Base-by-base conservation (phyloP, 2,113 vertebrate species). In the Colistium nudipinnis region DNA sequence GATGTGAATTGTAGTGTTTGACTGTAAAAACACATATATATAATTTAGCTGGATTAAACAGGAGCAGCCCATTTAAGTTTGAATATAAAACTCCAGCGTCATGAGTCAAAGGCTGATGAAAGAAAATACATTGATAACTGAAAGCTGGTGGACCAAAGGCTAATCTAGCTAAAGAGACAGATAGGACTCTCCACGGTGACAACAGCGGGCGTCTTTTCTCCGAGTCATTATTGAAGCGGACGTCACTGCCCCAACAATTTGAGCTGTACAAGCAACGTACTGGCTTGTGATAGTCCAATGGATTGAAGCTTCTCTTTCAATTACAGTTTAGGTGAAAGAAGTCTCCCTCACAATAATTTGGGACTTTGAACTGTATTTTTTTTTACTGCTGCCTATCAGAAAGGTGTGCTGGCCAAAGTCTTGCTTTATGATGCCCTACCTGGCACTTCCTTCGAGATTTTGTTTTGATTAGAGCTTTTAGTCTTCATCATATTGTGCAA, bases 381-480 rank as follows among this genome's bases (percentile, higher is more conserved):
- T 56, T 84, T 86, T 83, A 85, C 73, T 72, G 75, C 75, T 56
- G 70, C 25, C 31, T 33, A 36, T 62, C 41, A 53, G 11, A 28
- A 48, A 67, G 82, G 86, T 54, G 80, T 62, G 77, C 63, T 11
- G 78, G 65, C 36, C 87, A 73, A 90, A 89, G 88, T 90, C 77
- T 71, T 19, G 24, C 60, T 84, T 87, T 86, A 82, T 13, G 62
- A 74, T 45, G 20, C 51, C 62, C 44, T 5, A 5, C 33, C 53
- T 47, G 51, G 56, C 52, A 55, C 48, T 45, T 55, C 36, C 41
- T 27, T 1, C 27, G 9, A 53, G n/a, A 62, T 52, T 27, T 45
- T 22, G 17, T 61, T 51, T 64, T 35, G 70, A 67, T 68, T 25
- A 44, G 38, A 70, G 56, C 30, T 62, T 59, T 68, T 7, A 31